Conservation (phyloP, 1,140 invertebrate species). For the Glomeris maerens region DNA sequence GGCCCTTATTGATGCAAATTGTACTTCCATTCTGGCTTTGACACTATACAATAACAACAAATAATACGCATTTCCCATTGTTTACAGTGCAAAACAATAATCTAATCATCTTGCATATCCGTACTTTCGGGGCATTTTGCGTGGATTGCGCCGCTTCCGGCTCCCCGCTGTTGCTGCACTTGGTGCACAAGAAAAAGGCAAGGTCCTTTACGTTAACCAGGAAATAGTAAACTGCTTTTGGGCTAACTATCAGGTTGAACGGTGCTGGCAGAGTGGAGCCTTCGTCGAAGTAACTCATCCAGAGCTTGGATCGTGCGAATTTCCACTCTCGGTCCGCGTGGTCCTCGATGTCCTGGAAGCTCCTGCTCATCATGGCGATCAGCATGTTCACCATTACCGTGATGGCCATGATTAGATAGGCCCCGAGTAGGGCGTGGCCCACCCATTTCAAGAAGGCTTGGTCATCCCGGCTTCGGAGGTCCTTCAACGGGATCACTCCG, state of each 20-base stretch:
- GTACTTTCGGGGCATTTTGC: no score
- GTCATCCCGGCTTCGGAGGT: constrained; percentile 17
- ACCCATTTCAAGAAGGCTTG: constrained; percentile 23
- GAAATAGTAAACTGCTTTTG: constrained; percentile 38
- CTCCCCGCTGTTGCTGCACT: no score
- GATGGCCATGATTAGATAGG: constrained; percentile 40
- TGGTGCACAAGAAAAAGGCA: constrained; percentile 16
- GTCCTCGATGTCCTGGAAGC: constrained; percentile 44
- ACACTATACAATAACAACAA: background rate
- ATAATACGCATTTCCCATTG: no score
- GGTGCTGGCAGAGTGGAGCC: constrained; percentile 41
- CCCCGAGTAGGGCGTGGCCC: constrained; percentile 30
- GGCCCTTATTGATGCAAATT: no score
- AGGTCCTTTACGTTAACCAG: constrained; percentile 23
- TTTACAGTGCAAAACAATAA: no score
- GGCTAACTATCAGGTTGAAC: constrained; percentile 42
- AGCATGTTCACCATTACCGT: constrained; percentile 47
- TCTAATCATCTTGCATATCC: no score
- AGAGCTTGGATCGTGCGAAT: constrained; percentile 41
- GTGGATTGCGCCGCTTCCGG: no score
- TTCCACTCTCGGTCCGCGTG: constrained; percentile 46
- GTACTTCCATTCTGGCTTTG: no score
- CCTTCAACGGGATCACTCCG: constrained; percentile 24
- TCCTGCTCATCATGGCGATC: constrained; percentile 45
- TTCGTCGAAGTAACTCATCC: constrained; percentile 44